Percentiles rank a stretch among this genome's conserved stretches.
These are phyloP conservation scores for Cacoxenus indagator DNA, from an alignment of 2,888 invertebrate species.

Conservation along the genomic window DNA sequence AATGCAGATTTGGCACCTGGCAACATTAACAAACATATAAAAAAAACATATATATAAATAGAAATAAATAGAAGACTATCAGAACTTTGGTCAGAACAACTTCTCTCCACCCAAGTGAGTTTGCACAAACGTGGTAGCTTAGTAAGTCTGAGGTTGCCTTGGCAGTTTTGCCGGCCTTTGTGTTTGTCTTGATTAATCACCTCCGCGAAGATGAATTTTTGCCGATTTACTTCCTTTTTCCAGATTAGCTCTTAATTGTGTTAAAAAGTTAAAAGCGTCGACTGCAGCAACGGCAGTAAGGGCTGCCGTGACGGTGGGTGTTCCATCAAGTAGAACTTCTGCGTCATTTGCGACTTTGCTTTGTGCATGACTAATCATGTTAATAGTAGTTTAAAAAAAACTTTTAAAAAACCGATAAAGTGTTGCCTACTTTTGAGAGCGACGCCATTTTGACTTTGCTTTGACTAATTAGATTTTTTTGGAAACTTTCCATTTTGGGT, in stretches of 20 bases:
- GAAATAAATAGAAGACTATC: not conserved
- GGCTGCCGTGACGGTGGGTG: too few relatives aligned
- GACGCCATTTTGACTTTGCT: conserved; percentile 27
- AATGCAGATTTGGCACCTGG: not conserved
- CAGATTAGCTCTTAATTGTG: conserved; percentile 54
- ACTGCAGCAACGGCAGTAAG: not conserved
- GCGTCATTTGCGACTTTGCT: not conserved
- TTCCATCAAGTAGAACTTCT: not conserved
- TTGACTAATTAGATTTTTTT: conserved; percentile 57
- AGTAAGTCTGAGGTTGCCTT: not conserved
- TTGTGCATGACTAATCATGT: conserved; percentile 11
- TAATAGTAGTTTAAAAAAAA: conserved; percentile 10
- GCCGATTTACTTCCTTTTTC: conserved; percentile 22
- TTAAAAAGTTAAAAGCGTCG: conserved; percentile 32
- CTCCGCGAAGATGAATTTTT: conserved; percentile 57
- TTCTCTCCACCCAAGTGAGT: conserved; percentile 8
- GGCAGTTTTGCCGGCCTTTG: not conserved
- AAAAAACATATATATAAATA: too few relatives aligned
- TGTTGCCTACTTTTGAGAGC: conserved; percentile 49
- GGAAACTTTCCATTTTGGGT: not conserved
- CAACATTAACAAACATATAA: not conserved
- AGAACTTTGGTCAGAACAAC: not conserved
- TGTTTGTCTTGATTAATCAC: conserved; percentile 54
- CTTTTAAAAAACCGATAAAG: conserved; percentile 44
- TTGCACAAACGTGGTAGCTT: conserved; percentile 9